A percentile compares a stretch with the other conserved stretches of the same genome.
phyloP scores from a whole-genome alignment of 2,888 invertebrate genomes.

The Osmoderma eremita region DNA sequence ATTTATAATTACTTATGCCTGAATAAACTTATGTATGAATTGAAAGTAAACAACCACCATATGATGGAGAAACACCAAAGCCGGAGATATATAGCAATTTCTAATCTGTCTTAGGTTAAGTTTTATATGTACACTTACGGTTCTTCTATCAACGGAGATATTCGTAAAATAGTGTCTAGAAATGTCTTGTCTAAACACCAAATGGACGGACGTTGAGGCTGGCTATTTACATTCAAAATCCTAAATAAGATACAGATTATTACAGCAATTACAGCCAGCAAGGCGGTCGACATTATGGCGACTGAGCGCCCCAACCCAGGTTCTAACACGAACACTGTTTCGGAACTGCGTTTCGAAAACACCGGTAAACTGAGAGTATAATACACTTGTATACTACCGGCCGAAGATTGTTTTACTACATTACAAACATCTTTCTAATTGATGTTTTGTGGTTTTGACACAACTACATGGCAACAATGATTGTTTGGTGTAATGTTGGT shows the following conservation, averaged over 20 bases:
- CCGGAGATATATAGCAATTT: no score
- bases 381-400: neutral
- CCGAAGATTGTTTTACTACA: neutral
- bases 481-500: conserved; percentile 13
- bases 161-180: conserved; percentile 80
- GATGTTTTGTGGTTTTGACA: conserved; percentile 21
- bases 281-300: conserved; percentile 79
- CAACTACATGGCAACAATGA: conserved; percentile 12
- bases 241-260: conserved; percentile 85
- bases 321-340: conserved; percentile 50
- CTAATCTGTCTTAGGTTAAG: no score
- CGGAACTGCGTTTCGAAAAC: conserved; percentile 17
- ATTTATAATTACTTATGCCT: no score
- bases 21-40: no score
- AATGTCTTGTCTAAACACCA: conserved; percentile 81
- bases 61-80: no score
- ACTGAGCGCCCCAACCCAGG: conserved; percentile 50
- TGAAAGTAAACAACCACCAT: no score
- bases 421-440: neutral
- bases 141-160: conserved; percentile 80
- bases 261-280: conserved; percentile 82
- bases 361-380: conserved; percentile 19
- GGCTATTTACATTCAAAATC: conserved; percentile 85
- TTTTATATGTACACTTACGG: conserved; percentile 74
- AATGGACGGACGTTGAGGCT: conserved; percentile 80